These are phyloP conservation scores for Drosophila monieri DNA, from an alignment of 2,888 invertebrate genomes.

Conservation along the genomic window DNA sequence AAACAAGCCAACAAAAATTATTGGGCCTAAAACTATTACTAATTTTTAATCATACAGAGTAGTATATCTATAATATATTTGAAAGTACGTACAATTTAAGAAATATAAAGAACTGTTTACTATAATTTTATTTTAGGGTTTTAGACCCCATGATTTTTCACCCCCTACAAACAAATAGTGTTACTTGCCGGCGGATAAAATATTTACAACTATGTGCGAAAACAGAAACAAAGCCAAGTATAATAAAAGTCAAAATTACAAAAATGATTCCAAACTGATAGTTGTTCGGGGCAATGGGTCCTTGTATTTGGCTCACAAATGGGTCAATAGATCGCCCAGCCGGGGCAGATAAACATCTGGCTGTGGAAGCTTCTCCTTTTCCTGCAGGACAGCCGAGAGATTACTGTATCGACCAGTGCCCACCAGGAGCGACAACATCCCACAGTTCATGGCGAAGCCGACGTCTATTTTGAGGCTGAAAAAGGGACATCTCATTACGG, in stretches of 20 bases:
- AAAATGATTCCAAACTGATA: conserved; percentile 4
- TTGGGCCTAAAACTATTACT: conserved; percentile 3
- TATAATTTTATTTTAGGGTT: conserved; percentile 1
- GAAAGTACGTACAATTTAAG: too few relatives aligned
- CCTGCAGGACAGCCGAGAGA: conserved; percentile 85
- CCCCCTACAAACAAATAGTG: conserved; percentile 15
- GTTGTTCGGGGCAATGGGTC: not conserved
- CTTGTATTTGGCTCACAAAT: conserved; percentile 36
- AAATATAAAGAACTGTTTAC: not conserved
- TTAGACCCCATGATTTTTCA: conserved; percentile 12
- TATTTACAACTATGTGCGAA: conserved; percentile 27
- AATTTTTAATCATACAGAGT: not conserved
- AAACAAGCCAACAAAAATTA: not conserved
- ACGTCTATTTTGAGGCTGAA: conserved; percentile 96
- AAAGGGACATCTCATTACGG: conserved; percentile 20
- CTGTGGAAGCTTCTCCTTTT: conserved; percentile 86
- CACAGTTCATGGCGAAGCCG: conserved; percentile 93
- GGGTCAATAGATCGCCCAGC: conserved; percentile 88
- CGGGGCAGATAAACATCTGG: conserved; percentile 90
- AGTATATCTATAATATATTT: not conserved
- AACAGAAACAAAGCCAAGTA: conserved; percentile 24
- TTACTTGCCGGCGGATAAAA: conserved; percentile 38
- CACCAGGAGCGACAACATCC: conserved; percentile 94
- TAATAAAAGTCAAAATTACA: conserved; percentile 12
- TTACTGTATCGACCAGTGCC: conserved; percentile 90